Percentiles rank a stretch among this genome's conserved stretches.
phyloP scores from a whole-genome alignment of 2,797 vertebrate genomes.

The Atherinosoma microstoma region DNA sequence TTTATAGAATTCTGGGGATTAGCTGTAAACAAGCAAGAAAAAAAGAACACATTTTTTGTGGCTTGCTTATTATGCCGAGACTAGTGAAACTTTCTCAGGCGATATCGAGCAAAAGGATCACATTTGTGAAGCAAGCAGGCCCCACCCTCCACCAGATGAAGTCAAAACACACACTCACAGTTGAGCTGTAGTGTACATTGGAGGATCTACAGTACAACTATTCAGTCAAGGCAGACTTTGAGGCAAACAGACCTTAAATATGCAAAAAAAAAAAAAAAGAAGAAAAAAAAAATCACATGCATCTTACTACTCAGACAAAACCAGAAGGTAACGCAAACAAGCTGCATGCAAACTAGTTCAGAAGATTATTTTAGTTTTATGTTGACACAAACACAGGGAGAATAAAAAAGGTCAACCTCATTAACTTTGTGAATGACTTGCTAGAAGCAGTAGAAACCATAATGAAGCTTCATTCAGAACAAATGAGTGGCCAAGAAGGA shows the following conservation, averaged over 20 bases:
- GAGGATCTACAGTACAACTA: slow-evolving; percentile 37
- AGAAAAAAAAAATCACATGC: slow-evolving; percentile 3
- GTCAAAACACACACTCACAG: slow-evolving; percentile 25
- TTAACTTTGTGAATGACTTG: slow-evolving; percentile 9
- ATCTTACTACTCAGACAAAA: slow-evolving; percentile 11
- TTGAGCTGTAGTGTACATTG: slow-evolving; percentile 10
- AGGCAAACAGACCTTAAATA: slow-evolving; percentile 31
- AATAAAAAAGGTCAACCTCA: slow-evolving; percentile 5
- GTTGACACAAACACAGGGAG: not conserved
- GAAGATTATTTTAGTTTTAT: not conserved
- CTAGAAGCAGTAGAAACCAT: slow-evolving; percentile 7
- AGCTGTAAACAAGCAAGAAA: slow-evolving; percentile 32
- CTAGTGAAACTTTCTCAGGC: slow-evolving; percentile 29
- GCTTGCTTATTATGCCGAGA: slow-evolving; percentile 2
- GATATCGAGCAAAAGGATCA: slow-evolving; percentile 32
- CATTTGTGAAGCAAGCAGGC: slow-evolving; percentile 40
- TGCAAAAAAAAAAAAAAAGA: slow-evolving; percentile 22
- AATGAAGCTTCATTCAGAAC: slow-evolving; percentile 24
- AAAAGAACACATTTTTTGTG: slow-evolving; percentile 4
- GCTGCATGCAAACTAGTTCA: not conserved
- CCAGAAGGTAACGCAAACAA: slow-evolving; percentile 17
- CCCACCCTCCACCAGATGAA: slow-evolving; percentile 9
- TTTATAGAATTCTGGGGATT: slow-evolving; percentile 11
- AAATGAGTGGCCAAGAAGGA: slow-evolving; percentile 19
- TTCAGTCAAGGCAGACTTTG: slow-evolving; percentile 31